Evolutionary conservation across 2,888 invertebrate species (phyloP), one percentile per base, ranked within the genome.

Genomic region (Brachypterus glaber): DNA sequence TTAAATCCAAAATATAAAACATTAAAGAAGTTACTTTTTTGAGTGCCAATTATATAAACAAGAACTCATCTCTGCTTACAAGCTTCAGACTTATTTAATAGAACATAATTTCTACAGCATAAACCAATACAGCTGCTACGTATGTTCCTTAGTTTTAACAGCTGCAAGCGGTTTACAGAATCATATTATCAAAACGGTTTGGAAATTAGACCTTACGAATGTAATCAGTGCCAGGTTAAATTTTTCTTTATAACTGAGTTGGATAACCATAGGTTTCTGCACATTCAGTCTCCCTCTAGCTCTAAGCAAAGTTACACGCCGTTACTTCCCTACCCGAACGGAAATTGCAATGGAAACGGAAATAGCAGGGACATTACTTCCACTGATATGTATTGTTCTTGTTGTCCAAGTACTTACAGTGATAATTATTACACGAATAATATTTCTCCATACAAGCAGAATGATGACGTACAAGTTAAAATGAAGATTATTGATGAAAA

Each of bases 171-270:
- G 85, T 0, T 70, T 92, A 4, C 82, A 91, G 57, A 75, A 77
- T 35, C 92, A 93, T 63, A 82, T 91, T 62, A 41, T 59, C 3
- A 82, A 83, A 92, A 93, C 59, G 85, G 89, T 0, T 64, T 81
- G 1, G 78, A 82, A 8, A 78, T 84, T 1, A 73, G 86, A 13
- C 89, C 88, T 0, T 92, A 91, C 62, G 86, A 87, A 59, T 95
- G 93, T 59, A 74, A 73, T 8, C 72, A 82, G 11, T 93, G 93
- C 58, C 78, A 78, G 1, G 74, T 85, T 45, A 85, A 83, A 51
- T 95, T 89, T 67, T 92, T 88, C 68, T 93, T 93, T 69, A 77
- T 87, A 18, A 83, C 90, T 1, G 92, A 95, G 60, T 66, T 93
- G 3, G 89, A 92, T 52, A 91, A 93, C 60, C 95, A 95, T 60